Base-by-base conservation (phyloP, 2,888 invertebrate genomes). In the Cotesia congregata region DNA sequence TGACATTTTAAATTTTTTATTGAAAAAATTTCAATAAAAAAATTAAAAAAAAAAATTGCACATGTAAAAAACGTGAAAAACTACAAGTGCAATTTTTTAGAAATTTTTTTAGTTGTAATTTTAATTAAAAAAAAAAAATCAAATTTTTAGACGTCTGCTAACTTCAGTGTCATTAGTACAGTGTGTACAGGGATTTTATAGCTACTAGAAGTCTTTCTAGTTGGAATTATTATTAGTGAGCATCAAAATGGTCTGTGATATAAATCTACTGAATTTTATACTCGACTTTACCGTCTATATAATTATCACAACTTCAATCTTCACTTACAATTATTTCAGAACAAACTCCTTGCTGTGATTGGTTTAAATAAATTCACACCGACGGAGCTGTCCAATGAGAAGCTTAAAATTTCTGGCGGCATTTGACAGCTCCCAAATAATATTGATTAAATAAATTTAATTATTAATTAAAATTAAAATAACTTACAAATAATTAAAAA, bases 171-270 rank as follows among this genome's bases (percentile, higher is more conserved):
- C 17, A 17, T 17, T 41, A 41, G 41, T 41, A 41, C 9, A 41
- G 41, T 9, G 9, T 9, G 41, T 41, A 41, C 50, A 50, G 50
- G 7, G 50, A 50, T 50, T 50, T 50, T 1, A 50, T 7, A 50
- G 3, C 30, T 3, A 30, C 30, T 30, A 3, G 30, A 4, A 41
- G 41, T 41, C 41, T 17, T 17, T 3, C 3, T 30, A 30, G 30
- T 30, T 50, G 50, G 50, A 7, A 50, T 4, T 17, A 17, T 17
- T 17, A 17, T 17, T 12, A 50, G 12, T 50, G 7, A 12, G 50
- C 50, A 62, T 62, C 62, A 62, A 62, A 62, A 9, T 62, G 62
- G 62, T 62, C 62, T 62, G 62, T 6, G 20, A 0, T 50, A 12
- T 50, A 1, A 50, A 12, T 50, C 50, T 50, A 50, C 50, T 12